These are phyloP conservation scores for Drosophila anceps DNA, from an alignment of 2,888 invertebrate genomes.

Conservation along the genomic window DNA sequence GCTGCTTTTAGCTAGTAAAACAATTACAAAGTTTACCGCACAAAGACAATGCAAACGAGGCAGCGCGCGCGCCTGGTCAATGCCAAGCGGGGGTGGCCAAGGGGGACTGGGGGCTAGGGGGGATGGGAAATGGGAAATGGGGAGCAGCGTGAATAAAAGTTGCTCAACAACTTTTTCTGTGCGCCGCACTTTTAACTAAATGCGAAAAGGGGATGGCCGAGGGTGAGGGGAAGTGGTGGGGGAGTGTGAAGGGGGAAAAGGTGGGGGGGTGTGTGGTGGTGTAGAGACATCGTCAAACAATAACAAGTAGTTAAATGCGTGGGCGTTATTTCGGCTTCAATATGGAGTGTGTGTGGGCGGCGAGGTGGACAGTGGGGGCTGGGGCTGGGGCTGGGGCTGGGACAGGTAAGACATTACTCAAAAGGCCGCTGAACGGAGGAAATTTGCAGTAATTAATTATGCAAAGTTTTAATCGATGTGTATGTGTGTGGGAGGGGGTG, in stretches of 20 bases:
- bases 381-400: not conserved
- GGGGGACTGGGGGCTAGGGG: not conserved
- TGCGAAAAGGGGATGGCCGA: not conserved
- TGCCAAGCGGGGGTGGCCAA: not conserved
- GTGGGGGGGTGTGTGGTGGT: not conserved
- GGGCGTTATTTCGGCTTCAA: conserved; percentile 17
- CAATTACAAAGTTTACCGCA: conserved; percentile 22
- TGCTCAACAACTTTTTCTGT: conserved; percentile 57
- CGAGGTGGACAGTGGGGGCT: not conserved
- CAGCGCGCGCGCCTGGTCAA: not conserved
- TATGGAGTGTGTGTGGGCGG: not conserved
- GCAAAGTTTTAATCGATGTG: conserved; percentile 61
- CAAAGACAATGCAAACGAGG: conserved; percentile 18
- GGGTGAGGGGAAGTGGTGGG: not conserved
- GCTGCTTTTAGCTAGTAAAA: conserved; percentile 20
- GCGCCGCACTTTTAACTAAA: conserved; percentile 34
- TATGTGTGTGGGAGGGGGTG: too few species aligned
- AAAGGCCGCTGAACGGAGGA: conserved; percentile 28
- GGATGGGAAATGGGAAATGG: not conserved
- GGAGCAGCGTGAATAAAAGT: conserved; percentile 45
- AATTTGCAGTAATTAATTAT: conserved; percentile 73
- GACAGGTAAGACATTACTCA: conserved; percentile 18
- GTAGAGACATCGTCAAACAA: conserved; percentile 18
- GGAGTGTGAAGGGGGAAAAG: not conserved
- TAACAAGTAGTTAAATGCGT: conserved; percentile 41